Base-by-base conservation (phyloP, 1,140 invertebrate species). In the Monochamus saltuarius region DNA sequence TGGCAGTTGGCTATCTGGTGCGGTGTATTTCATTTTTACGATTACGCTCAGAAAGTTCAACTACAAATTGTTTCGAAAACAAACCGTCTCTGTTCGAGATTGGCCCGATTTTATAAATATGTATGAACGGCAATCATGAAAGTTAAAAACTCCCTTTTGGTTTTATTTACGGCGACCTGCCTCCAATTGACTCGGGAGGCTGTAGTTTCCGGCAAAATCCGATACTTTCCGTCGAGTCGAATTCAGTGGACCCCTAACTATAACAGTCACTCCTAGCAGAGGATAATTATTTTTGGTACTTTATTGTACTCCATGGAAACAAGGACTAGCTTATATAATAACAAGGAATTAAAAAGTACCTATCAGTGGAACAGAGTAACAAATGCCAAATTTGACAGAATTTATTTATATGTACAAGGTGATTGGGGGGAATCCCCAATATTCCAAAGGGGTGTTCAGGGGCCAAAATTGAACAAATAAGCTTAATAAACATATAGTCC, bases 41-140 rank as follows among this genome's bases (percentile, higher is more conserved):
- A 55, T 55, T 55, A 13, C 52, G 13, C 36, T 45, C 19, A n/a
- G n/a, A 55, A 55, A 55, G n/a, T 55, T 55, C 11, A 42, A 37
- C 52, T 35, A 55, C 52, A 42, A 55, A 40, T 55, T 55, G 52
- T 55, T 55, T 55, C 17, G 14, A 37, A 55, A 55, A 55, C 52
- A 55, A 55, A 55, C 37, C 38, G 40, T 13, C 19, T 35, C 19
- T 35, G 36, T 45, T 55, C 52, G 17, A 45, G 38, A 55, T 55
- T 42, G 38, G 38, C 40, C 40, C 19, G 36, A 55, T 55, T 55
- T 42, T 55, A 55, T 55, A 55, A 55, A 55, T 55, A 55, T 55
- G 52, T 55, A 55, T 55, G 52, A 55, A 45, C 36, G 16, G 29
- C 22, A 51, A 51, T 51, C 49, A 51, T 35, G 49, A 51, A 35